phyloP scores from a whole-genome alignment of 2,113 vertebrate genomes.

The Stegostoma tigrinum region DNA sequence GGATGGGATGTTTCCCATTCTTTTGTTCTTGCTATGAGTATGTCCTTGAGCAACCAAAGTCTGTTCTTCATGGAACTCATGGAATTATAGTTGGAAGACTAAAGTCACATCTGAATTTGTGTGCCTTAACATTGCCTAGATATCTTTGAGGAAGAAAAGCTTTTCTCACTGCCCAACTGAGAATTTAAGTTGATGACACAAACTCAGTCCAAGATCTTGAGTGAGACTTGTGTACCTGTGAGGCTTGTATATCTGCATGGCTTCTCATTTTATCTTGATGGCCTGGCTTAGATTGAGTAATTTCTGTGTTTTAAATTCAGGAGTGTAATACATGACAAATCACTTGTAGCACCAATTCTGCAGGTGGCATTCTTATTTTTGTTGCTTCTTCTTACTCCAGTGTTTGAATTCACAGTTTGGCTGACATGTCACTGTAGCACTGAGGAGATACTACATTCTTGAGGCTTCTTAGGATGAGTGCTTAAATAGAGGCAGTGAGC shows the following conservation, averaged over 20 bases:
- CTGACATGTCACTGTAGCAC: neutral
- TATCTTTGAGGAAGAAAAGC: neutral
- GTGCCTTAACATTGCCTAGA: neutral
- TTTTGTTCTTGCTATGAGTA: neutral
- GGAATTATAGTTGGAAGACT: neutral
- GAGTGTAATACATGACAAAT: neutral
- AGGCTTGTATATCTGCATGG: too few relatives aligned
- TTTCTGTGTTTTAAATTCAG: neutral
- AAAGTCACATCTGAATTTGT: neutral
- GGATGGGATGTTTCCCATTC: neutral
- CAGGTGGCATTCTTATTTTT: neutral
- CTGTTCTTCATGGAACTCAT: neutral
- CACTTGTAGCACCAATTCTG: neutral
- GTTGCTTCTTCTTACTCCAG: neutral
- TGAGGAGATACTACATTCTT: neutral
- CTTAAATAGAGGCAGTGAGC: neutral
- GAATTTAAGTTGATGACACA: neutral
- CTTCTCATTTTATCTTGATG: neutral
- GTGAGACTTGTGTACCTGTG: neutral
- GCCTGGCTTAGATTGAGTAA: neutral
- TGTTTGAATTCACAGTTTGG: neutral
- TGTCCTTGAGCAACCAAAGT: neutral
- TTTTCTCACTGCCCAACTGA: neutral
- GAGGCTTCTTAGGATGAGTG: neutral
- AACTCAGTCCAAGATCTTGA: neutral